Base-by-base conservation (phyloP, 2,113 vertebrate genomes). In the Apus apus region DNA sequence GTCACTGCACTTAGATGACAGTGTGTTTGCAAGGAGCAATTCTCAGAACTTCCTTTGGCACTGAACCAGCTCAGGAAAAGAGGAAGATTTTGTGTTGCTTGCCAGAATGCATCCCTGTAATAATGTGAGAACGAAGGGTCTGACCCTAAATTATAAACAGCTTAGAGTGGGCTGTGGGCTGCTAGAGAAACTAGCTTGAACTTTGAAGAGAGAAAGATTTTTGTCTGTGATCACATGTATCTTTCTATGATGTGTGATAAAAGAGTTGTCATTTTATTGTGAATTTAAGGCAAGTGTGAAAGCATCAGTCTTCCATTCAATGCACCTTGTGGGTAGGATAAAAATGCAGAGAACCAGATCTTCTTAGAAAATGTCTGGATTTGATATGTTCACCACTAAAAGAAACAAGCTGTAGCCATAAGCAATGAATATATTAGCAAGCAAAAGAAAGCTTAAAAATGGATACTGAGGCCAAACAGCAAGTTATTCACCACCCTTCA, bases 81-180 rank as follows among this genome's bases (percentile, higher is more conserved):
- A 96, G 54, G 78, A 94, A 85, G 88, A 95, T 95, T 84, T 87
- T 2, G 3, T 70, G 50, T 85, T 95, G 79, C 65, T 43, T 96
- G 92, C 83, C 87, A 96, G 79, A 96, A 94, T 0, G 6, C 64
- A 85, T 95, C 91, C 91, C 62, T 90, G 54, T 89, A 91, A 93
- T 95, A 96, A 95, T 83, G 93, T 87, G 82, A 96, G 73, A 96
- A 84, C 22, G 56, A 92, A 90, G 23, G 3, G 27, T 68, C 72
- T 94, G 78, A 94, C 82, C 79, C 85, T 90, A 65, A 89, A 79
- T 93, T 95, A 84, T 93, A 93, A 97, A 94, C 86, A 96, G 46
- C 65, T 75, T 70, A 88, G 74, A 65, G 45, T 77, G 68, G 23
- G 74, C 78, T 93, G 92, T 72, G 65, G 60, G 88, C 82, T 57